phyloP scores from a whole-genome alignment of 2,888 invertebrate species.

The Phasia obesa region DNA sequence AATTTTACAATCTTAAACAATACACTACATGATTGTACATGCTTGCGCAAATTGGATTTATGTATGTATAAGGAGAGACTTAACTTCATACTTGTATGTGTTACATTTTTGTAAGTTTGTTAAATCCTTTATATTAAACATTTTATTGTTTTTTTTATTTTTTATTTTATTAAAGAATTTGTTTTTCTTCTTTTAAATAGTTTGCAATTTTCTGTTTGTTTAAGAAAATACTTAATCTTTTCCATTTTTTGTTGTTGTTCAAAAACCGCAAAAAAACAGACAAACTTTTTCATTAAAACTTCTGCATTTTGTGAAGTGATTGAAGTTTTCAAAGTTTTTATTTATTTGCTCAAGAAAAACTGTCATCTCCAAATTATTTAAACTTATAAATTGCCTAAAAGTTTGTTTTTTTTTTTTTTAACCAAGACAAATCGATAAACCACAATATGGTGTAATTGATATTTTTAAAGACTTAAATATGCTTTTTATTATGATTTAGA shows the following conservation, averaged over 20 bases:
- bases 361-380: slow-evolving; percentile 35
- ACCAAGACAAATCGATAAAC: slow-evolving; percentile 33
- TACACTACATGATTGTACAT: background rate
- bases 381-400: slow-evolving; percentile 30
- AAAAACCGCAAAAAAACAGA: slow-evolving; percentile 49
- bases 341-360: slow-evolving; percentile 25
- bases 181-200: slow-evolving; percentile 6
- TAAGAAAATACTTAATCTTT: slow-evolving; percentile 24
- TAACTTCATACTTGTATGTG: background rate
- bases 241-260: background rate
- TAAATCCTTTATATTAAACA: background rate
- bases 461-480: slow-evolving; percentile 26
- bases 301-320: slow-evolving; percentile 27
- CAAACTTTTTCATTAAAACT: slow-evolving; percentile 62
- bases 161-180: background rate
- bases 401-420: slow-evolving; percentile 10
- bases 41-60: background rate
- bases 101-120: slow-evolving; percentile 11
- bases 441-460: slow-evolving; percentile 51
- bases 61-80: background rate
- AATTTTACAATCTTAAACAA: slow-evolving; percentile 52
- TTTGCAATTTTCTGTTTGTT: slow-evolving; percentile 4
- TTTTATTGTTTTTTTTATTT: slow-evolving; percentile 1
- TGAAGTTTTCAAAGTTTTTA: slow-evolving; percentile 30
- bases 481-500: background rate